Evolutionary conservation across 1,140 invertebrate species (phyloP), one percentile per base, ranked within the genome.

Genomic region (Bemisia tabaci): DNA sequence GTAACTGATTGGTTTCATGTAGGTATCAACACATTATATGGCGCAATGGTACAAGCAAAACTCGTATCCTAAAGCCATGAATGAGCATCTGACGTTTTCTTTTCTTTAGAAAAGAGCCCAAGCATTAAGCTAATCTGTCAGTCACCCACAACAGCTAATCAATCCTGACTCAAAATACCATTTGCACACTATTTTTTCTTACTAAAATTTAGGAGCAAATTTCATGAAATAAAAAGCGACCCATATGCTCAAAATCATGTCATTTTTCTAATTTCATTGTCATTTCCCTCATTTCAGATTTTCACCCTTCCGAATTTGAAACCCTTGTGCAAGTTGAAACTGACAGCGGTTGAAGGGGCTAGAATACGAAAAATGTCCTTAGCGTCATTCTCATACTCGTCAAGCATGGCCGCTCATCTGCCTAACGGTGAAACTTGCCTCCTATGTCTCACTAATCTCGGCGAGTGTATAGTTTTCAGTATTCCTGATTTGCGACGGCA

Each of bases 241-340:
- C 5, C 5, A 9, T 11, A 25, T 61, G 5, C n/a, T 61, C 22
- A 5, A 11, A 5, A 11, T 22, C 60, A 11, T 11, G 11, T 61
- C 33, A 48, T 12, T 58, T 12, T 23, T 59, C 58, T 58, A 22
- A 66, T 27, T 62, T 62, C n/a, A 23, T 27, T 12, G 1, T 33
- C 62, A 17, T 9, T 48, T 70, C 71, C 61, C n/a, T 66, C 0
- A 22, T 76, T 73, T 21, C 72, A 85, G 83, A 86, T 97, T 60
- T 98, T 98, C 78, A 91, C 92, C 64, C 79, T 98, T 74, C 96
- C 95, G 22, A 88, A 87, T 65, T 78, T 98, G 59, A 96, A 96
- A 77, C 93, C 94, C 0, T 88, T 90, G 72, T 89, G 92, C 79
- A 98, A 98, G 78, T 93, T 93, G 77, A 98, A 98, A 78, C 79